Evolutionary conservation across 2,888 invertebrate species (phyloP).

Genomic region (Sisyra nigra): DNA sequence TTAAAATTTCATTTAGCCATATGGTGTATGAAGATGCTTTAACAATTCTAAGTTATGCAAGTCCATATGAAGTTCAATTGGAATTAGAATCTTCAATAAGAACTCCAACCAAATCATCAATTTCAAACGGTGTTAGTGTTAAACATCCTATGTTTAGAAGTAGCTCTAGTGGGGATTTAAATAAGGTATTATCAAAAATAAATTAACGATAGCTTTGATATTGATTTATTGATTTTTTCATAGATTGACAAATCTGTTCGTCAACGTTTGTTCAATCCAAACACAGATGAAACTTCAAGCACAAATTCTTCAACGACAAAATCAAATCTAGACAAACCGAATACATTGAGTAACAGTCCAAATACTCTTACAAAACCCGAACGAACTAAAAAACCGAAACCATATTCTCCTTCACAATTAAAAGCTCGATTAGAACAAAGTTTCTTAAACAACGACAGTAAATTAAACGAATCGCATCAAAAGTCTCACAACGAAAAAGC

Average conservation of each 20-base stretch:
- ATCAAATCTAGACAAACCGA: slow-evolving; percentile 12
- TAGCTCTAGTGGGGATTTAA: slow-evolving; percentile 63
- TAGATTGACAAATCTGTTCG: slow-evolving; percentile 22
- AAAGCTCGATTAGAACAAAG: slow-evolving; percentile 22
- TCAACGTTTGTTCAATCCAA: slow-evolving; percentile 25
- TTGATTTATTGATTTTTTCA: neutral
- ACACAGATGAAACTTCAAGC: slow-evolving; percentile 14
- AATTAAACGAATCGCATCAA: slow-evolving; percentile 17
- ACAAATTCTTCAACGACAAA: no score
- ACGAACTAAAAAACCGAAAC: slow-evolving; percentile 15
- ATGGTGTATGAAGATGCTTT: slow-evolving; percentile 85
- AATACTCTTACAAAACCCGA: slow-evolving; percentile 14
- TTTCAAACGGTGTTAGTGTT: slow-evolving; percentile 32
- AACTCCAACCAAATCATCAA: slow-evolving; percentile 21
- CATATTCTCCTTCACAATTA: slow-evolving; percentile 18
- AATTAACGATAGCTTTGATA: no score
- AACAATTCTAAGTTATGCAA: slow-evolving; percentile 77
- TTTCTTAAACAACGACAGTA: slow-evolving; percentile 19
- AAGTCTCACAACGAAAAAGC: slow-evolving; percentile 13
- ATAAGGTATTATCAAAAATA: slow-evolving; percentile 33
- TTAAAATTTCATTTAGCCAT: slow-evolving; percentile 74
- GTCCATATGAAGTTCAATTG: slow-evolving; percentile 74
- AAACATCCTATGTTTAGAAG: slow-evolving; percentile 63
- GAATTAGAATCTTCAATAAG: slow-evolving; percentile 44
- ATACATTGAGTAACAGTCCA: slow-evolving; percentile 16